Evolutionary conservation across 2,797 vertebrate genomes (phyloP).

Genomic region (Microctenopoma stevenorrisi): DNA sequence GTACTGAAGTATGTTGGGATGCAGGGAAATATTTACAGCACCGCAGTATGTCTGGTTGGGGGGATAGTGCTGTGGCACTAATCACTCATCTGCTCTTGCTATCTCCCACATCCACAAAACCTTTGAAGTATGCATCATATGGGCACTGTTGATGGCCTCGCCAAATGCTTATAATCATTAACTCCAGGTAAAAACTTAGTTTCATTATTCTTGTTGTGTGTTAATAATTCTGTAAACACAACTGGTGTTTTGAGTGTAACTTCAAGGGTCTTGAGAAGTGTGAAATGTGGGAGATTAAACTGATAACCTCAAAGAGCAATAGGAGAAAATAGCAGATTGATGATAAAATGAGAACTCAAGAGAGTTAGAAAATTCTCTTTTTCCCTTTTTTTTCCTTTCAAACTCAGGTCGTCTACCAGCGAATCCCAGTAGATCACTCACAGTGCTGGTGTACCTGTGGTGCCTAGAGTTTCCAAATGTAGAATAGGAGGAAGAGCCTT

Average conservation of each 20-base stretch:
- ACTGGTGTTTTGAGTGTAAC: conserved; percentile 51
- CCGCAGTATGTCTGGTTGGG: conserved; percentile 38
- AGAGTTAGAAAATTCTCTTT: too few relatives aligned
- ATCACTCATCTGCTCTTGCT: conserved; percentile 63
- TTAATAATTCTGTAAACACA: conserved; percentile 59
- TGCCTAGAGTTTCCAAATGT: too few relatives aligned
- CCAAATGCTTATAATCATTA: conserved; percentile 63
- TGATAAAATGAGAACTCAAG: neutral
- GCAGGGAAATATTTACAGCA: conserved; percentile 76
- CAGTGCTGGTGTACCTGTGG: too few relatives aligned
- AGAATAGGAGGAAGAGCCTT: too few relatives aligned
- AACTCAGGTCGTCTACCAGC: too few relatives aligned
- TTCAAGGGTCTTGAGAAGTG: conserved; percentile 49
- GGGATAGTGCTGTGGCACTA: conserved; percentile 67
- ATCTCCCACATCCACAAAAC: conserved; percentile 37
- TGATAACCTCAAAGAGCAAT: conserved; percentile 27
- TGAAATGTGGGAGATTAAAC: conserved; percentile 48
- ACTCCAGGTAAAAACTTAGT: conserved; percentile 64
- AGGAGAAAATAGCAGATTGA: neutral
- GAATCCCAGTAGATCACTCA: too few relatives aligned
- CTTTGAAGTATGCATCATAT: conserved; percentile 57
- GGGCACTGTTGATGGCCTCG: conserved; percentile 70
- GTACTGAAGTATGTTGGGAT: conserved; percentile 71
- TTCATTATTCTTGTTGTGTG: conserved; percentile 55
- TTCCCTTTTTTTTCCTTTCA: too few relatives aligned